Percentiles rank a stretch among this genome's conserved stretches.
Conservation (phyloP, 2,113 vertebrate species). For the Melanostigma gelatinosum region DNA sequence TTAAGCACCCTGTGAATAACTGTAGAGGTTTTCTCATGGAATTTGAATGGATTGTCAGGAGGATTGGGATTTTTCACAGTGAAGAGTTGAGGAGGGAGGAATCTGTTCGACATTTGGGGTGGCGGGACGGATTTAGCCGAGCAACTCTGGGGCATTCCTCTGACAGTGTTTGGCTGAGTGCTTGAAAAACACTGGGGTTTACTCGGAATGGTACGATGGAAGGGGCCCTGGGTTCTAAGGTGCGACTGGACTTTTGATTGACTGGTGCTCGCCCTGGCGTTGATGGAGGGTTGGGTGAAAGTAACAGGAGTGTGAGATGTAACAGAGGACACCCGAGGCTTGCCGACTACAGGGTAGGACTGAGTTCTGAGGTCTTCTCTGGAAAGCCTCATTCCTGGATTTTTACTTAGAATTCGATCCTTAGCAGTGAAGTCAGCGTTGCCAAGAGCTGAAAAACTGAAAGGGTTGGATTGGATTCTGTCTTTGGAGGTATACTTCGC, state of each 20-base stretch:
- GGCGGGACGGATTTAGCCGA: constrained; percentile 67
- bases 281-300: constrained; percentile 40
- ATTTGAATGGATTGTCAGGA: constrained; percentile 71
- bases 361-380: constrained; percentile 72
- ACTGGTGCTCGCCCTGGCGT: constrained; percentile 52
- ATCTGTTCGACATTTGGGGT: constrained; percentile 68
- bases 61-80: constrained; percentile 65
- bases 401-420: constrained; percentile 66
- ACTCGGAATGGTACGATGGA: constrained; percentile 70
- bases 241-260: constrained; percentile 69
- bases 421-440: constrained; percentile 62
- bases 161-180: constrained; percentile 60
- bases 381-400: constrained; percentile 47
- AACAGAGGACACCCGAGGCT: constrained; percentile 54
- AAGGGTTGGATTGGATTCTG: constrained; percentile 55
- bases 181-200: constrained; percentile 68
- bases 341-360: constrained; percentile 46
- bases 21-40: constrained; percentile 72
- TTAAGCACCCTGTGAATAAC: constrained; percentile 81
- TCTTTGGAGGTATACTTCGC: constrained; percentile 72
- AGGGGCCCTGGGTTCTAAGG: constrained; percentile 73
- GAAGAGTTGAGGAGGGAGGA: constrained; percentile 67
- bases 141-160: constrained; percentile 61
- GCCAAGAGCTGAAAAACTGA: constrained; percentile 56
- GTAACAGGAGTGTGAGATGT: constrained; percentile 61